Conservation (phyloP, 2,888 invertebrate species). For the Pachymerium ferrugineum region DNA sequence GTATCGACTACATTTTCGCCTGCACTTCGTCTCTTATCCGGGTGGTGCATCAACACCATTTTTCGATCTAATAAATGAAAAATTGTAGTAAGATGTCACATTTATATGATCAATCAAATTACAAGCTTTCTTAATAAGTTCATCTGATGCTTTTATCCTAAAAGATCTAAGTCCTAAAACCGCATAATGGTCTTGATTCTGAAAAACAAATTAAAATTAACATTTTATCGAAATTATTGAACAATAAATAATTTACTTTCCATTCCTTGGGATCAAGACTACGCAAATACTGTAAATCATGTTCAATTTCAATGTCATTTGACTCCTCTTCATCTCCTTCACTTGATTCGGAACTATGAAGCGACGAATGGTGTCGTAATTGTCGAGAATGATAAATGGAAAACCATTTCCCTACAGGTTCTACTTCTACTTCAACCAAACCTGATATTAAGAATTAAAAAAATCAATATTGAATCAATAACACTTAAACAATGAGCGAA, state of each 20-base stretch:
- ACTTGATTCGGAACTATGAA: conserved; percentile 28
- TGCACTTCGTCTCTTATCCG: conserved; percentile 89
- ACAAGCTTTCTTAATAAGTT: conserved; percentile 91
- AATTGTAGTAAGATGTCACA: neutral
- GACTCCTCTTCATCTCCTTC: conserved; percentile 39
- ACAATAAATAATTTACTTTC: conserved; percentile 56
- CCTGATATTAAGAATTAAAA: neutral
- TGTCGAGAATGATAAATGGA: conserved; percentile 12
- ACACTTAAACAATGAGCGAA: neutral
- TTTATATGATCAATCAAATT: conserved; percentile 39
- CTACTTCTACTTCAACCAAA: neutral
- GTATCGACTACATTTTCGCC: conserved; percentile 86
- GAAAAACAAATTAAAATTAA: conserved; percentile 38
- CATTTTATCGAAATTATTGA: neutral
- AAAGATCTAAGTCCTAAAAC: conserved; percentile 82
- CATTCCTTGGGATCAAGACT: conserved; percentile 92
- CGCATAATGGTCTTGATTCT: conserved; percentile 92
- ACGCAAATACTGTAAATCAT: conserved; percentile 74
- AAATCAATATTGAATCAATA: neutral
- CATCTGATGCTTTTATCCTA: conserved; percentile 79
- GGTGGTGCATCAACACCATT: conserved; percentile 91
- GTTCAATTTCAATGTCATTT: conserved; percentile 50
- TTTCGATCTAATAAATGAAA: conserved; percentile 56
- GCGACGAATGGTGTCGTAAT: neutral
- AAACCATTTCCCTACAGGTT: conserved; percentile 32